Evolutionary conservation across 2,888 invertebrate genomes (phyloP).

Genomic region (Leucozona laternaria): DNA sequence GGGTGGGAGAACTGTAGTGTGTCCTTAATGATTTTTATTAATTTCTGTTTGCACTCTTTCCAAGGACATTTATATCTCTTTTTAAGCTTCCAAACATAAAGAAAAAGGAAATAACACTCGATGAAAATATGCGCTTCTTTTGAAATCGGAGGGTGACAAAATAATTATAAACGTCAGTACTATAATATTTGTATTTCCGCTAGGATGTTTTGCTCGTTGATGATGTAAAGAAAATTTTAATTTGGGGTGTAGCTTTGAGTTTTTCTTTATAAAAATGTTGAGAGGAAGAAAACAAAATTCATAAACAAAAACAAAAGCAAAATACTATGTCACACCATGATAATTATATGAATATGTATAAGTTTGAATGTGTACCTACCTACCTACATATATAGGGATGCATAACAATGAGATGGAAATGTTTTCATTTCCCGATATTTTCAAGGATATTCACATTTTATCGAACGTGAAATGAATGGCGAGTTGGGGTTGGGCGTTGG

Average conservation of each 20-base stretch:
- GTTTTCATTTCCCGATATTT: constrained; percentile 18
- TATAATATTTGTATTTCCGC: background rate
- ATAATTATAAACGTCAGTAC: background rate
- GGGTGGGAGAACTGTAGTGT: too few relatives aligned
- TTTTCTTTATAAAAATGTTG: background rate
- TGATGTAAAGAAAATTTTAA: constrained; percentile 35
- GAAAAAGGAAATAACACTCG: background rate
- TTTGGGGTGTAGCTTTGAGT: constrained; percentile 14
- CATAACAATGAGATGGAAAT: constrained; percentile 34
- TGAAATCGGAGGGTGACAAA: background rate
- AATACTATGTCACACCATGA: constrained; percentile 8
- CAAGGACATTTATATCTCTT: constrained; percentile 7
- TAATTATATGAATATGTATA: constrained; percentile 16
- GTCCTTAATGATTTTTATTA: constrained; percentile 42
- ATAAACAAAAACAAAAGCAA: background rate
- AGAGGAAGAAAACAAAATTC: background rate
- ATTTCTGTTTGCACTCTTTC: constrained; percentile 7
- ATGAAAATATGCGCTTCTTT: background rate
- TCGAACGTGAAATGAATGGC: constrained; percentile 31
- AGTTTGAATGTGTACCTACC: constrained; percentile 2
- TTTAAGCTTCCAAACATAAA: background rate
- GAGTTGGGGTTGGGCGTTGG: too few relatives aligned
- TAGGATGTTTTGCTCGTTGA: constrained; percentile 8
- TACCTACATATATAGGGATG: too few relatives aligned
- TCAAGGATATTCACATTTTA: constrained; percentile 33